Evolutionary conservation across 2,113 vertebrate species (phyloP).

Genomic region (Camarhynchus parvulus): DNA sequence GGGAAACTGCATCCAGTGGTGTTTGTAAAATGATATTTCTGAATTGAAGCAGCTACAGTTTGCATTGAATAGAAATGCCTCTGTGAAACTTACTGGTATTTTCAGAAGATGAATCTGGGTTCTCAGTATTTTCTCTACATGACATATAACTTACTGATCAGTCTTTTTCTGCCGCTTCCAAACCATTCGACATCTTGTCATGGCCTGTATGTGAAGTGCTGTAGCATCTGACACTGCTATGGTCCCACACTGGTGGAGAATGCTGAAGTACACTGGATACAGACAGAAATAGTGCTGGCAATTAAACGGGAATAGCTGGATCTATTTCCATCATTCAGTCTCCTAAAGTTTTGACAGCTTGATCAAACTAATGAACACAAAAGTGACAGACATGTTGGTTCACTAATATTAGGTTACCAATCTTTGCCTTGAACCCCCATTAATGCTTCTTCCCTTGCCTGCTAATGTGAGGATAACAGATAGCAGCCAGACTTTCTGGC

Average conservation of each 20-base stretch:
- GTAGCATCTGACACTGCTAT: background rate
- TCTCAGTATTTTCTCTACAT: background rate
- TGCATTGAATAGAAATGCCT: background rate
- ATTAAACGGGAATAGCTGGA: constrained; percentile 35
- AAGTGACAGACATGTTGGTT: constrained; percentile 75
- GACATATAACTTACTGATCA: background rate
- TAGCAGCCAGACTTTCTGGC: constrained; percentile 89
- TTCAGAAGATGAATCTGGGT: background rate
- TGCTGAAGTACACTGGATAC: background rate
- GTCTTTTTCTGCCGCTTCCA: background rate
- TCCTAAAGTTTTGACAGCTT: constrained; percentile 77
- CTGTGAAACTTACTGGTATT: background rate
- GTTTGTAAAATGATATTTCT: background rate
- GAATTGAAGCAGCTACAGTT: background rate
- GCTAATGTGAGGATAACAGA: constrained; percentile 81
- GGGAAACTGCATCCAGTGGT: background rate
- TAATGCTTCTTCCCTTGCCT: constrained; percentile 76
- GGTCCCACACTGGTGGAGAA: background rate
- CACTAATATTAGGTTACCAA: constrained; percentile 81
- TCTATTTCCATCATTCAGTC: constrained; percentile 67
- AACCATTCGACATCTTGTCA: background rate
- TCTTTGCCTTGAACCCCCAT: constrained; percentile 75
- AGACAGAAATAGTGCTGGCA: constrained; percentile 19
- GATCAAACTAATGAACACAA: constrained; percentile 71
- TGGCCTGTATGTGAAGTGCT: background rate